Conservation (phyloP, 2,888 invertebrate species). For the Litoditis marina region DNA sequence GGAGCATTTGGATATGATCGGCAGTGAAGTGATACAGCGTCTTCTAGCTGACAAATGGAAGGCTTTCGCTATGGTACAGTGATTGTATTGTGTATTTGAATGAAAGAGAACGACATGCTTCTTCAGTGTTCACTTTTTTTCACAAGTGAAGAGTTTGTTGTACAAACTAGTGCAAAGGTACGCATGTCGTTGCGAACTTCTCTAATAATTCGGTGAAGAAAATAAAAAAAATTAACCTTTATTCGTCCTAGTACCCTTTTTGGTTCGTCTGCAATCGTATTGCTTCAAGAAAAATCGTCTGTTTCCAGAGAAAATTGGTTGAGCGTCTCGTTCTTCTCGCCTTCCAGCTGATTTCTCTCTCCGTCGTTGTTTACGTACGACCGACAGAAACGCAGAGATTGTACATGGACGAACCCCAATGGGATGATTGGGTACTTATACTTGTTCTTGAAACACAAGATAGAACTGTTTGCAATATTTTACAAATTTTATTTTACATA, state of each 20-base stretch:
- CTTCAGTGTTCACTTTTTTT: no score
- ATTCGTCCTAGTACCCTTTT: no score
- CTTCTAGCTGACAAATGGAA: constrained; percentile 98
- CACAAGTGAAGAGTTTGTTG: no score
- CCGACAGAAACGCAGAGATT: constrained; percentile 72
- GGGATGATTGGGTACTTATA: constrained; percentile 60
- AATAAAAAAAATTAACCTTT: no score
- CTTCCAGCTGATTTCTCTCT: constrained; percentile 81
- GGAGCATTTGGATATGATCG: constrained; percentile 96
- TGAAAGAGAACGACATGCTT: no score
- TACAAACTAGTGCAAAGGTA: no score
- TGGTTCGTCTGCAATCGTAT: no score
- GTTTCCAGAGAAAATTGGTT: constrained; percentile 79
- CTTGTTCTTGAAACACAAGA: neutral
- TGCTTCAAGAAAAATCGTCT: neutral
- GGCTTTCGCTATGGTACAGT: constrained; percentile 83
- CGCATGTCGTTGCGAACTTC: no score
- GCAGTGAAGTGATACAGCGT: constrained; percentile 94
- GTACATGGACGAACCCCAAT: constrained; percentile 43
- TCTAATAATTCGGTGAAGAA: no score
- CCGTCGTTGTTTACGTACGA: constrained; percentile 85
- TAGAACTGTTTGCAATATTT: neutral
- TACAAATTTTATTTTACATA: no score
- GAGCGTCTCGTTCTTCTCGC: constrained; percentile 83
- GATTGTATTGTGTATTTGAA: neutral